Evolutionary conservation across 2,888 invertebrate species (phyloP), one percentile per base, ranked within the genome.

Genomic region (Cancer borealis): DNA sequence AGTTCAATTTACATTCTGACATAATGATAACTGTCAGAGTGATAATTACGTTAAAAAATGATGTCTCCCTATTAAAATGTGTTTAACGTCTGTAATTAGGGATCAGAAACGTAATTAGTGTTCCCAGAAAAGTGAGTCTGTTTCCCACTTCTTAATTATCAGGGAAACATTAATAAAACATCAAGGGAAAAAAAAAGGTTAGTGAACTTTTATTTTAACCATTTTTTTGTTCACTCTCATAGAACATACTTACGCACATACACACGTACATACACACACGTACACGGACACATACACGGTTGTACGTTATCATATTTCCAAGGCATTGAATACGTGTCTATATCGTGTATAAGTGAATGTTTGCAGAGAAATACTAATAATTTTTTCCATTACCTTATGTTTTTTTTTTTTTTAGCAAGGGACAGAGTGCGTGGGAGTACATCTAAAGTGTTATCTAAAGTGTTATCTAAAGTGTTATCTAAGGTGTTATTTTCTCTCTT

Each of bases 41-140:
- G 66, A 66, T 30, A 79, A 79, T 79, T 79, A 30, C 8, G 21
- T 79, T 79, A 79, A 79, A 79, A 79, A 79, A 79, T 79, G 79
- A 30, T 30, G 30, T 79, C 79, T 66, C 17, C 21, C 66, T 66
- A n/a, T 66, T 66, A n/a, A 66, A 30, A 30, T 30, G 79, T 10
- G 12, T 30, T 79, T 79, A 79, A 79, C 10, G 3, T 1, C 30
- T 10, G 21, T 79, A 79, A 79, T 26, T 30, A 26, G 30, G 12
- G 26, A 79, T 79, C 30, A n/a, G 66, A 66, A 66, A 66, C n/a
- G 66, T 79, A 79, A 79, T 79, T 79, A 79, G 79, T 8, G 79
- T 14, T 79, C 30, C 79, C 30, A 30, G 30, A 30, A 79, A 30
- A 30, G 30, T 79, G 79, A 54, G 30, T 90, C n/a, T 90, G 10